Evolutionary conservation across 2,113 vertebrate genomes (phyloP).

Genomic region (Megaceryle maxima): DNA sequence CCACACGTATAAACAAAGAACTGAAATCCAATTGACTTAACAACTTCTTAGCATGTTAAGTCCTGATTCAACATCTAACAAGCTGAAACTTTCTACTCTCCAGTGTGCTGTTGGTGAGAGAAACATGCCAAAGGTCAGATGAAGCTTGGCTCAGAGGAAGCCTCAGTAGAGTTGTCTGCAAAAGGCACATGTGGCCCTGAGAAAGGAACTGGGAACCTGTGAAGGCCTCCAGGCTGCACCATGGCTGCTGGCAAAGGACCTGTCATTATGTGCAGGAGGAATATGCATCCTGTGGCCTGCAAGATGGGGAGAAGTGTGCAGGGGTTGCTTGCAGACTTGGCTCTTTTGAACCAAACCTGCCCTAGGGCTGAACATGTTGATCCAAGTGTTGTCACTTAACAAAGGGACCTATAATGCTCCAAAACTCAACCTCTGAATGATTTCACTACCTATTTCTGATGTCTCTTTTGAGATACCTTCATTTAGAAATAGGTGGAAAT

Average conservation of each 20-base stretch:
- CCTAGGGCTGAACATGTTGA: neutral
- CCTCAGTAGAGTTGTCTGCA: neutral
- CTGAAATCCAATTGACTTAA: neutral
- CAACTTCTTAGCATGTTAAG: accelerated
- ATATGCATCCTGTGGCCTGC: accelerated
- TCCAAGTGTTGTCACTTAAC: accelerated
- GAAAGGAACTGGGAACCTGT: accelerated
- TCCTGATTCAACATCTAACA: neutral
- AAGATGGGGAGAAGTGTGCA: accelerated
- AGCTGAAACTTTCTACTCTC: neutral
- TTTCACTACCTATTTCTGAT: neutral
- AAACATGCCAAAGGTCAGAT: accelerated
- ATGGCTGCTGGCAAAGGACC: neutral
- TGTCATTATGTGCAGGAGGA: accelerated
- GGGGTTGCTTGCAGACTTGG: accelerated
- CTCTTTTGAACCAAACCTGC: neutral
- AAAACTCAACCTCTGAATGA: neutral
- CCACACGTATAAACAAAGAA: accelerated
- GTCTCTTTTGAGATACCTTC: neutral
- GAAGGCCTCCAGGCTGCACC: accelerated
- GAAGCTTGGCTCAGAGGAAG: accelerated
- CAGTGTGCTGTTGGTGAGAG: accelerated
- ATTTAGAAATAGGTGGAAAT: neutral
- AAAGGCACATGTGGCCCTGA: neutral
- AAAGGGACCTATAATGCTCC: neutral